phyloP scores from a whole-genome alignment of 2,797 vertebrate genomes.

The Sebastes goodei region DNA sequence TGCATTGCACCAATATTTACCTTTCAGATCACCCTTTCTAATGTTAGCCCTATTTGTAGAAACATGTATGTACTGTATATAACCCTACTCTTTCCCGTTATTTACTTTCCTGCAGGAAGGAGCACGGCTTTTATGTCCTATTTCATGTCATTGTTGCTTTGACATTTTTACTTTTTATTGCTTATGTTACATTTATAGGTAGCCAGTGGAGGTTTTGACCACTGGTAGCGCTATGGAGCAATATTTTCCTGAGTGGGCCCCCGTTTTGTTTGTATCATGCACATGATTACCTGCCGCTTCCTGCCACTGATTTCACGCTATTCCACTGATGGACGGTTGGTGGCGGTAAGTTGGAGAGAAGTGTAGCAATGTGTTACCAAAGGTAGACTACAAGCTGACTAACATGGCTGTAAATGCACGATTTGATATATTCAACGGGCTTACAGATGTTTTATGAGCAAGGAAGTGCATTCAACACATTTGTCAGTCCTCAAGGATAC shows the following conservation, averaged over 20 bases:
- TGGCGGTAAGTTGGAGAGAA: neutral
- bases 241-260: neutral
- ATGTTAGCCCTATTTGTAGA: neutral
- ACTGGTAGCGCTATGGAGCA: neutral
- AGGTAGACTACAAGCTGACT: neutral
- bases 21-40: neutral
- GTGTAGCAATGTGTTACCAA: neutral
- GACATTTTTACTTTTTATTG: neutral
- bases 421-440: neutral
- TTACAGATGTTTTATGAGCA: neutral
- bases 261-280: neutral
- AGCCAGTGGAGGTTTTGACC: neutral
- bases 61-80: neutral
- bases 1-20: constrained; percentile 50
- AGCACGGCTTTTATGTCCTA: neutral
- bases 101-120: neutral
- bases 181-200: neutral
- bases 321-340: neutral
- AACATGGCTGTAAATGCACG: neutral
- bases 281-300: neutral
- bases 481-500: neutral
- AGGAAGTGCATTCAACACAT: neutral
- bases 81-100: neutral
- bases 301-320: neutral
- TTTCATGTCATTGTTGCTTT: neutral